Evolutionary conservation across 2,888 invertebrate genomes (phyloP).

Genomic region (Phytoseiulus persimilis): DNA sequence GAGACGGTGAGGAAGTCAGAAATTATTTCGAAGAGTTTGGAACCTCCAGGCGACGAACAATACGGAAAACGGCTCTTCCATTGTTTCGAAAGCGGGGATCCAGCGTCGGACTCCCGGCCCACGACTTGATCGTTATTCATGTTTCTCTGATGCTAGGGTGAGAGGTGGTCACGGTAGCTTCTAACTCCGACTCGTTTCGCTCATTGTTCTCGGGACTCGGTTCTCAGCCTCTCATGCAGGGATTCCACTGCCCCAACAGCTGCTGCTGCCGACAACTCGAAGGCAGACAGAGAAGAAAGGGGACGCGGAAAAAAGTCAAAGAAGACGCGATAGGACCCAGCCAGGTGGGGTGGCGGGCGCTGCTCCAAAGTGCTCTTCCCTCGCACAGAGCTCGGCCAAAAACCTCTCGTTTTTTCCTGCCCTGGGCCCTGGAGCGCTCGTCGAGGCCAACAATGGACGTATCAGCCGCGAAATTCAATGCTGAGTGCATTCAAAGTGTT

Average conservation of each 20-base stretch:
- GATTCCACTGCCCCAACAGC: neutral
- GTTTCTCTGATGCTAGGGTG: too few relatives aligned
- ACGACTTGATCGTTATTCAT: too few relatives aligned
- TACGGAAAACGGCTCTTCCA: too few relatives aligned
- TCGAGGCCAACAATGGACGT: neutral
- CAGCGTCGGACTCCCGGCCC: too few relatives aligned
- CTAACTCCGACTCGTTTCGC: neutral
- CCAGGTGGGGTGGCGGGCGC: neutral
- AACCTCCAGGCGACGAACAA: too few relatives aligned
- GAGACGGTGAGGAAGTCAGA: too few relatives aligned
- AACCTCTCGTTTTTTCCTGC: neutral
- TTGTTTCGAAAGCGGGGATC: too few relatives aligned
- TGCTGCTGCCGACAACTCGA: neutral
- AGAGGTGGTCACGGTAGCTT: neutral
- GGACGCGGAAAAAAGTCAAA: neutral
- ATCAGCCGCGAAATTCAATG: neutral
- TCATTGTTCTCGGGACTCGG: neutral
- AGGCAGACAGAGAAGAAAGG: neutral
- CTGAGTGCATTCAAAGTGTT: neutral
- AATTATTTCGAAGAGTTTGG: too few relatives aligned
- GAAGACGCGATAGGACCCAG: neutral
- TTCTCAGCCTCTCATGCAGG: neutral
- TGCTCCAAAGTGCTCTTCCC: neutral
- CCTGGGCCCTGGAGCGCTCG: neutral
- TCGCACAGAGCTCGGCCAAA: neutral